Evolutionary conservation across 2,113 vertebrate genomes (phyloP).

Genomic region (Oreochromis aureus): DNA sequence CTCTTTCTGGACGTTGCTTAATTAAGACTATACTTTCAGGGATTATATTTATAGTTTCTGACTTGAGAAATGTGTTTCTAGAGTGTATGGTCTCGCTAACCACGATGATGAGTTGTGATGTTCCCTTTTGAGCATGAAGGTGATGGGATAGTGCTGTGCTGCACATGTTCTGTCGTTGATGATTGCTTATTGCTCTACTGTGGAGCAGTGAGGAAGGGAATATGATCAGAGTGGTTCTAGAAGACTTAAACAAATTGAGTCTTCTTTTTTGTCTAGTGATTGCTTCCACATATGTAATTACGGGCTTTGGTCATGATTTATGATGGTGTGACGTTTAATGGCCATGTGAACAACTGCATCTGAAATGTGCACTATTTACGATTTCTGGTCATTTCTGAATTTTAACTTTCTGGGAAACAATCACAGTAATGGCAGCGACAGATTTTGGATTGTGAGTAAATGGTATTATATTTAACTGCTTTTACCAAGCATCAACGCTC

Average conservation of each 20-base stretch:
- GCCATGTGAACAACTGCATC: not conserved
- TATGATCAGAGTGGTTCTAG: constrained; percentile 40
- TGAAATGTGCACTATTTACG: not conserved
- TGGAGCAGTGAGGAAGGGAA: not conserved
- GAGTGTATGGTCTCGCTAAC: constrained; percentile 47
- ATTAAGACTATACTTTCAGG: not conserved
- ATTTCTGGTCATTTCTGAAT: not conserved
- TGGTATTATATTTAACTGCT: not conserved
- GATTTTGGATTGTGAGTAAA: not conserved
- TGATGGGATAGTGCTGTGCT: not conserved
- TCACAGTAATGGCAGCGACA: fast-evolving
- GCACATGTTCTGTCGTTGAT: constrained; percentile 22
- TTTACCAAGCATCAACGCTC: too few relatives aligned
- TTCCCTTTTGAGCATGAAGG: not conserved
- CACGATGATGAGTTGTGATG: not conserved
- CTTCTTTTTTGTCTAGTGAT: not conserved
- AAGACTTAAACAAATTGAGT: not conserved
- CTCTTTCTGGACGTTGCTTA: too few relatives aligned
- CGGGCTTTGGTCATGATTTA: not conserved
- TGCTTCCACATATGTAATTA: not conserved
- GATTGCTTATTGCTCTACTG: not conserved
- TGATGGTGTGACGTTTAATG: not conserved
- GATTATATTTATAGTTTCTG: too few relatives aligned
- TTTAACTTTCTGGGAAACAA: not conserved
- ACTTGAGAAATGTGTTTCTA: not conserved